Base-by-base conservation (phyloP, 2,888 invertebrate species). In the Gymnocheta viridis region DNA sequence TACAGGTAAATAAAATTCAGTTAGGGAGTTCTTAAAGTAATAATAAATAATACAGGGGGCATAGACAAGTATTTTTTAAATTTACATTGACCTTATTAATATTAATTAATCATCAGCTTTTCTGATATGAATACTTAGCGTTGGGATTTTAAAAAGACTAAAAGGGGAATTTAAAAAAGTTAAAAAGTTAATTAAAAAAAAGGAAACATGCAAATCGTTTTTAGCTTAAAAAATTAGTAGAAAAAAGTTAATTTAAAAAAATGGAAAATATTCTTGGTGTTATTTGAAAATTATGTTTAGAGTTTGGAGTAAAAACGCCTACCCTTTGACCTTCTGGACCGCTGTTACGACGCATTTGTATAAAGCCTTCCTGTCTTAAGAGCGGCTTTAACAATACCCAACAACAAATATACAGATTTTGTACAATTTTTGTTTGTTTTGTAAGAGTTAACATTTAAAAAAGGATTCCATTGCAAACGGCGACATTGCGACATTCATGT, bases 301-400 rank as follows among this genome's bases (percentile, higher is more conserved):
- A 62, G 38, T 69, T 78, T 54, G 60, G 24, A 80, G 38, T 76
- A 72, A 72, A 79, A 82, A 86, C 78, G 87, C 90, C 89, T 90
- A 90, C 90, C 90, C 90, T 88, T 87, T 90, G 90, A 85, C 90
- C 89, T 87, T 90, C 90, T 82, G 90, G 90, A 86, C 90, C 89
- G 88, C 90, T 90, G 90, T 89, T 90, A 85, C 90, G 90, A 86
- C 90, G 90, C 87, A 90, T 90, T 85, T 90, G 90, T 84, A 89
- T 87, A 89, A 90, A 90, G 88, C 90, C 90, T 87, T 90, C 90
- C 90, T 90, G 90, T 84, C 90, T 90, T 86, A 90, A 88, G 86
- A 89, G 89, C 88, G 90, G 90, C 90, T 90, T 89, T 86, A 87
- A 87, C 47, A 81, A 67, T 58, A 64, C 47, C 4, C 29, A 49